Evolutionary conservation across 2,888 invertebrate species (phyloP).

Genomic region (Griposia aprilina): DNA sequence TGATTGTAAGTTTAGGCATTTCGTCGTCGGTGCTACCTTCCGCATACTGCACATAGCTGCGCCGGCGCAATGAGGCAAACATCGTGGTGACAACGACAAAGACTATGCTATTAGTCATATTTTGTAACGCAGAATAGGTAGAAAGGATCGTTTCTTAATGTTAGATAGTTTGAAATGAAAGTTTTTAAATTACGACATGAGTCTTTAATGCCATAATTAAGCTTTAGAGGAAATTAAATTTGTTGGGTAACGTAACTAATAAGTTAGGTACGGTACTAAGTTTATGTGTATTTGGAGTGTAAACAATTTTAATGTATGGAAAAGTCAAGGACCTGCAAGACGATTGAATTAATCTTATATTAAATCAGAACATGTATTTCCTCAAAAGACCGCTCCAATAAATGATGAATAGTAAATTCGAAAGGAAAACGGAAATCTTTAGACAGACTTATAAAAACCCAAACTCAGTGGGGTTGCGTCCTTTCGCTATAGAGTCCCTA

Average conservation of each 20-base stretch:
- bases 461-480: too few relatives aligned
- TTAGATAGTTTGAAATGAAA: slow-evolving; percentile 5
- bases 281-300: neutral
- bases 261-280: neutral
- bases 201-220: neutral
- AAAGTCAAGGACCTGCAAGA: neutral
- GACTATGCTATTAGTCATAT: slow-evolving; percentile 56
- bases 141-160: slow-evolving; percentile 11
- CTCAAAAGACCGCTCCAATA: neutral
- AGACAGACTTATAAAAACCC: too few relatives aligned
- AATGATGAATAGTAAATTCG: neutral
- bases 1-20: slow-evolving; percentile 65
- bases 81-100: slow-evolving; percentile 66
- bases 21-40: slow-evolving; percentile 72
- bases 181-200: neutral
- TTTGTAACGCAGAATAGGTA: slow-evolving; percentile 36
- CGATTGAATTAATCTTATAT: neutral
- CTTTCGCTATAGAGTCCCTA: too few relatives aligned
- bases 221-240: neutral
- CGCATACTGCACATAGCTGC: slow-evolving; percentile 81
- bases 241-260: neutral
- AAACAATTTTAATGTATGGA: neutral
- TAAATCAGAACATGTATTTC: neutral
- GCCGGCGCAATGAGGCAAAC: slow-evolving; percentile 72
- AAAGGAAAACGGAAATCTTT: neutral